phyloP scores from a whole-genome alignment of 2,888 invertebrate genomes.

The Scaptomyza cyrtandrae region DNA sequence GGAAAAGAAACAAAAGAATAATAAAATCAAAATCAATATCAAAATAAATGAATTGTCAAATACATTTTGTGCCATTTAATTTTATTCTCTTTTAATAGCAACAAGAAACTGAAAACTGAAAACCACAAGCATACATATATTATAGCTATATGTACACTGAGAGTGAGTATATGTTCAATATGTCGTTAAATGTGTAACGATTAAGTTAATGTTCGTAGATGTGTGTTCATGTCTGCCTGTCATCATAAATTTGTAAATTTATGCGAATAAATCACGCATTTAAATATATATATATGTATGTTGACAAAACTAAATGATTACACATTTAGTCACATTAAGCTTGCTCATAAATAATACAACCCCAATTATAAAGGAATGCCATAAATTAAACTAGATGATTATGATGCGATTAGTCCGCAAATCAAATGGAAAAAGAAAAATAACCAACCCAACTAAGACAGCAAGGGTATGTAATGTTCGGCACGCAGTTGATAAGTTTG shows the following conservation, averaged over 20 bases:
- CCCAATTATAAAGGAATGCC: slow-evolving; percentile 2
- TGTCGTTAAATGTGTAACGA: background rate
- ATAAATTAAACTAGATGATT: background rate
- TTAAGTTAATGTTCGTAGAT: background rate
- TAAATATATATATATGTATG: background rate
- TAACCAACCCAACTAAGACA: background rate
- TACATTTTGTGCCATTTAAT: slow-evolving; percentile 15
- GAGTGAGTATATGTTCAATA: background rate
- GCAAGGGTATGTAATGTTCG: slow-evolving; percentile 25
- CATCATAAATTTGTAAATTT: background rate
- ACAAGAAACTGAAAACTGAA: too few species aligned
- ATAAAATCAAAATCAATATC: slow-evolving; percentile 29
- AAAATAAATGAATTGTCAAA: slow-evolving; percentile 41
- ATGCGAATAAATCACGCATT: background rate
- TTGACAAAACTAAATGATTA: slow-evolving; percentile 5
- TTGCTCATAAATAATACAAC: background rate
- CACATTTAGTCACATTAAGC: background rate
- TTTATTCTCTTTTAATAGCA: slow-evolving; percentile 34
- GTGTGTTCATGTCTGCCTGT: background rate
- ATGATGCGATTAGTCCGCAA: background rate
- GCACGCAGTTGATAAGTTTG: slow-evolving; percentile 16
- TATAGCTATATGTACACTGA: background rate
- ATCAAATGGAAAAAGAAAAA: background rate
- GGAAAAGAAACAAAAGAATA: slow-evolving; percentile 34
- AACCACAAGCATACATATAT: slow-evolving; percentile 4